Evolutionary conservation across 2,113 vertebrate species (phyloP).

Genomic region (Murina feae): DNA sequence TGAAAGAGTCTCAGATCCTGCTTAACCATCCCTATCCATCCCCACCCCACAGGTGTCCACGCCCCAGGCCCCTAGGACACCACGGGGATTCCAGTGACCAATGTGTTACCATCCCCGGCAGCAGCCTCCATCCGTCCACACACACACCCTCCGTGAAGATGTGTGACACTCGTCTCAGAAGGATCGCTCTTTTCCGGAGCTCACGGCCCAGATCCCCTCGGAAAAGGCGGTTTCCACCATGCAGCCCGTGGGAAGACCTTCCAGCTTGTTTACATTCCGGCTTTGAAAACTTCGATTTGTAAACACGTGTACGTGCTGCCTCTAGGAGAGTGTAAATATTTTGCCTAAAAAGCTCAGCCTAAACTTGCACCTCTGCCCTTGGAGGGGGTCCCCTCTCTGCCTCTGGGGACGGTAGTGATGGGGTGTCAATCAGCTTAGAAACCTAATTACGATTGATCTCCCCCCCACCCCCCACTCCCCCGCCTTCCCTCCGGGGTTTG

Average conservation of each 20-base stretch:
- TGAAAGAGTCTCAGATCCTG: not conserved
- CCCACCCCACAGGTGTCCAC: not conserved
- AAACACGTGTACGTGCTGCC: not conserved
- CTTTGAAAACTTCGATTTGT: not conserved
- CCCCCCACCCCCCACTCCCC: too few species aligned
- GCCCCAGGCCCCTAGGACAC: not conserved
- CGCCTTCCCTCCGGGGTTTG: too few species aligned
- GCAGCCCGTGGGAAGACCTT: not conserved
- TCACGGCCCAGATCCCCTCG: too few species aligned
- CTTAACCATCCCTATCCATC: not conserved
- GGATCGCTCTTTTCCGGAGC: not conserved
- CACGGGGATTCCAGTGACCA: fast-evolving
- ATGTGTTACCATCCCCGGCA: fast-evolving
- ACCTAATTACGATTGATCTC: conserved; percentile 60
- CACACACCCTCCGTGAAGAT: not conserved
- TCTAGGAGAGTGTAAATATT: not conserved
- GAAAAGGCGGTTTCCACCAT: not conserved
- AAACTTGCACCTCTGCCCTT: not conserved
- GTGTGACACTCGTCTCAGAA: not conserved
- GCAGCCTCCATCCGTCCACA: too few species aligned
- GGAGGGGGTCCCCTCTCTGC: not conserved
- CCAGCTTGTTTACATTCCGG: not conserved
- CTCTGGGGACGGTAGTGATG: conserved; percentile 2
- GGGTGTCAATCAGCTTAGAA: conserved; percentile 53
- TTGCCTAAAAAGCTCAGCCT: conserved; percentile 22